A percentile compares a stretch with the other conserved stretches of the same genome.
phyloP scores from a whole-genome alignment of 2,113 vertebrate genomes.

The Tetraodon nigroviridis region DNA sequence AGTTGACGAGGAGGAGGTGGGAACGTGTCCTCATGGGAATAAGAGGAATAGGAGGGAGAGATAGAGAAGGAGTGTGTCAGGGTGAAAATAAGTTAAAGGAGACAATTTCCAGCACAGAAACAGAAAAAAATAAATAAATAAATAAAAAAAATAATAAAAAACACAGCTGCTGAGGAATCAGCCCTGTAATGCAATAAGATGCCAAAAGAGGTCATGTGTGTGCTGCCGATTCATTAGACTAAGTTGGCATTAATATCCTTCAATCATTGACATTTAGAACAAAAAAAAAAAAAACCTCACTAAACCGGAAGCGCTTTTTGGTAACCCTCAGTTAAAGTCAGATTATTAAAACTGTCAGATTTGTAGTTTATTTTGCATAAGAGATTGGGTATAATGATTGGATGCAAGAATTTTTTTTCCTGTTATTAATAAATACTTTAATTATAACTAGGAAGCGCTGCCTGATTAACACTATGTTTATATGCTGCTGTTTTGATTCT shows the following conservation, averaged over 20 bases:
- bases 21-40: slow-evolving; percentile 25
- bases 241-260: slow-evolving; percentile 54
- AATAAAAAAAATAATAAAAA: background rate
- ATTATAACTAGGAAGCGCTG: background rate
- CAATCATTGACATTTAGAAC: slow-evolving; percentile 49
- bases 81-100: slow-evolving; percentile 34
- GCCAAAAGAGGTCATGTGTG: slow-evolving; percentile 71
- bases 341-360: slow-evolving; percentile 35
- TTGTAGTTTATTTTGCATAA: too few relatives aligned
- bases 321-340: slow-evolving; percentile 47
- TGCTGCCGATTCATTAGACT: slow-evolving; percentile 65
- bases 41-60: slow-evolving; percentile 15
- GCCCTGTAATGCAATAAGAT: slow-evolving; percentile 61
- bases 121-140: slow-evolving; percentile 6
- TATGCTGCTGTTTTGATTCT: background rate
- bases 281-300: slow-evolving; percentile 18
- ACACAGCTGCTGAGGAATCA: slow-evolving; percentile 17
- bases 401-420: background rate
- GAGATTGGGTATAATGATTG: background rate
- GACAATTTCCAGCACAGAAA: slow-evolving; percentile 28
- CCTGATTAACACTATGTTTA: background rate
- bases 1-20: slow-evolving; percentile 28
- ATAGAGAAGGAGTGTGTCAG: slow-evolving; percentile 13
- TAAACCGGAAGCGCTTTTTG: slow-evolving; percentile 33
- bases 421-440: background rate